phyloP scores from a whole-genome alignment of 1,140 invertebrate species.

The Trachymyrmex septentrionalis region DNA sequence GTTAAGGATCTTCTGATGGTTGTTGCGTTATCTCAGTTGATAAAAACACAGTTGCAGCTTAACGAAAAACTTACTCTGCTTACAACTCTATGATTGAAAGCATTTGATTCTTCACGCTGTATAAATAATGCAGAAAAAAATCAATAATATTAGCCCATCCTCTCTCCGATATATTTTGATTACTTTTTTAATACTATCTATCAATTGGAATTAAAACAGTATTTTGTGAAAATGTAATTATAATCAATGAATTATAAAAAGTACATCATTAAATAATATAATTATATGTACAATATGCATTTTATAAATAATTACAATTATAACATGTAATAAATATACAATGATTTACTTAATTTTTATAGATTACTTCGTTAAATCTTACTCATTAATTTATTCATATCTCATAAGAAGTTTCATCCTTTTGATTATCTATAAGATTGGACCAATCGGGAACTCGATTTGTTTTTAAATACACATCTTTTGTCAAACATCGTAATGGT shows the following conservation, averaged over 20 bases:
- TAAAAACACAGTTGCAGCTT: constrained; percentile 97
- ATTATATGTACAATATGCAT: neutral
- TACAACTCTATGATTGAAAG: constrained; percentile 88
- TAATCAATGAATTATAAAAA: constrained; percentile 27
- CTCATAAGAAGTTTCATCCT: constrained; percentile 70
- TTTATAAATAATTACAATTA: constrained; percentile 36
- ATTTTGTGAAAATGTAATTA: neutral
- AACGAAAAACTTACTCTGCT: constrained; percentile 97
- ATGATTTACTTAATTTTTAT: constrained; percentile 33
- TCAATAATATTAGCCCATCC: constrained; percentile 17
- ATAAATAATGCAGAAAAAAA: constrained; percentile 14
- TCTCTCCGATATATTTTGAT: neutral
- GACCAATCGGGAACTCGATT: constrained; percentile 93
- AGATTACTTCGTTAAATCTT: constrained; percentile 2
- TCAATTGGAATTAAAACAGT: neutral
- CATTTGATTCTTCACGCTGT: neutral
- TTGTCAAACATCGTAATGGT: constrained; percentile 90
- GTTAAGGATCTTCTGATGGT: constrained; percentile 99
- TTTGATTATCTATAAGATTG: constrained; percentile 90
- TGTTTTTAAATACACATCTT: constrained; percentile 91
- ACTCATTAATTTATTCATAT: constrained; percentile 36
- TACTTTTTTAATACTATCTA: neutral
- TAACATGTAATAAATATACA: constrained; percentile 59
- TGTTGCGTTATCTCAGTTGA: constrained; percentile 97
- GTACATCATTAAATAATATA: neutral